phyloP scores from a whole-genome alignment of 2,888 invertebrate species.

The Troilus luridus region DNA sequence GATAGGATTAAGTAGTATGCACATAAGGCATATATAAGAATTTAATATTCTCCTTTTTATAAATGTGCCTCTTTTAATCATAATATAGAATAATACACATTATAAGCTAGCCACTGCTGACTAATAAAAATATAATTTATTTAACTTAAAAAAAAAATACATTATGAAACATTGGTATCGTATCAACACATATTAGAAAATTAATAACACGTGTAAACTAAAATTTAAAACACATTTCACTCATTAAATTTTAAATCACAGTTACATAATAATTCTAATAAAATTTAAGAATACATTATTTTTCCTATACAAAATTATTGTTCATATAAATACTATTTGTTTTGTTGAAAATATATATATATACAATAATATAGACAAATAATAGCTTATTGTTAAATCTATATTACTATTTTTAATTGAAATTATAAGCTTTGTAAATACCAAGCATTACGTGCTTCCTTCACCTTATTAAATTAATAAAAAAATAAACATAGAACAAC shows the following conservation, averaged over 20 bases:
- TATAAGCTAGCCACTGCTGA: neutral
- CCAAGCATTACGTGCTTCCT: neutral
- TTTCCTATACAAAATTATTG: constrained; percentile 15
- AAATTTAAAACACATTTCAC: constrained; percentile 17
- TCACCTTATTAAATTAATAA: neutral
- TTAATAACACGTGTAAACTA: neutral
- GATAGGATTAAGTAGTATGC: neutral
- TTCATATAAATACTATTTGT: neutral
- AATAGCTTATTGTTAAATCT: neutral
- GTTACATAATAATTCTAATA: constrained; percentile 13
- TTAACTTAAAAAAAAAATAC: neutral
- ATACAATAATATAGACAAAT: neutral
- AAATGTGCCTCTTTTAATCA: neutral
- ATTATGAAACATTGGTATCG: neutral
- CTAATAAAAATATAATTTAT: neutral
- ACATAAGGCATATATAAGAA: neutral
- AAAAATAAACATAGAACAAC: neutral
- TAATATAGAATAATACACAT: neutral
- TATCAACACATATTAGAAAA: neutral
- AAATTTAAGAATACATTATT: neutral
- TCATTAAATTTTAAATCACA: constrained; percentile 25
- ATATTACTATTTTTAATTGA: neutral
- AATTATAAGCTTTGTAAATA: neutral
- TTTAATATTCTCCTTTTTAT: neutral
- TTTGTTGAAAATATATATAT: neutral